phyloP scores from a whole-genome alignment of 2,888 invertebrate species.

The Mimachlamys varia region DNA sequence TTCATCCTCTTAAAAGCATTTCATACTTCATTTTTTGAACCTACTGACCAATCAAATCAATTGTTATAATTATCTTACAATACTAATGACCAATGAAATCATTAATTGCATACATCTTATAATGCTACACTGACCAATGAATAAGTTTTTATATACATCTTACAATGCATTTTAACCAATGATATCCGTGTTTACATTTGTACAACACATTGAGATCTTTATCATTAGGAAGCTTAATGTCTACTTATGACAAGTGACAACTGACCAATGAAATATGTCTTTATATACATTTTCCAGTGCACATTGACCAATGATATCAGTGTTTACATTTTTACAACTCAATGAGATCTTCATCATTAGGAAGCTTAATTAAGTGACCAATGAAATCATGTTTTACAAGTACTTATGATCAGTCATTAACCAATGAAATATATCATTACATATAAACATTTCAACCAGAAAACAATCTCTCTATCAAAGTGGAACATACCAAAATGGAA shows the following conservation, averaged over 20 bases:
- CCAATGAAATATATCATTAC: background rate
- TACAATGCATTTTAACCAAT: background rate
- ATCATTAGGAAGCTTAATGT: background rate
- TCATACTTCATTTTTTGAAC: no score
- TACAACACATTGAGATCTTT: background rate
- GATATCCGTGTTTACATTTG: background rate
- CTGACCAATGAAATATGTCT: background rate
- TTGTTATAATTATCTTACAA: background rate
- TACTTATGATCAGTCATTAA: background rate
- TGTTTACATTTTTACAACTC: no score
- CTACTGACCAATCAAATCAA: background rate
- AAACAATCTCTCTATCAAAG: no score
- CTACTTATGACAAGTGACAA: no score
- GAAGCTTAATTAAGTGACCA: background rate
- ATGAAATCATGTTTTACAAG: background rate
- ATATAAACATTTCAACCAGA: no score
- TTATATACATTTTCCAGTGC: no score
- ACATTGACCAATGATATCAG: no score
- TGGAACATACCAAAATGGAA: no score
- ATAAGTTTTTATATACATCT: background rate
- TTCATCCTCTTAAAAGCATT: no score
- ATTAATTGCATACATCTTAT: background rate
- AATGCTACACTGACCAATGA: background rate
- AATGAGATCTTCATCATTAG: no score
- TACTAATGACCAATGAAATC: background rate